Evolutionary conservation across 1,140 invertebrate genomes (phyloP).

Genomic region (Cyclina sinensis): DNA sequence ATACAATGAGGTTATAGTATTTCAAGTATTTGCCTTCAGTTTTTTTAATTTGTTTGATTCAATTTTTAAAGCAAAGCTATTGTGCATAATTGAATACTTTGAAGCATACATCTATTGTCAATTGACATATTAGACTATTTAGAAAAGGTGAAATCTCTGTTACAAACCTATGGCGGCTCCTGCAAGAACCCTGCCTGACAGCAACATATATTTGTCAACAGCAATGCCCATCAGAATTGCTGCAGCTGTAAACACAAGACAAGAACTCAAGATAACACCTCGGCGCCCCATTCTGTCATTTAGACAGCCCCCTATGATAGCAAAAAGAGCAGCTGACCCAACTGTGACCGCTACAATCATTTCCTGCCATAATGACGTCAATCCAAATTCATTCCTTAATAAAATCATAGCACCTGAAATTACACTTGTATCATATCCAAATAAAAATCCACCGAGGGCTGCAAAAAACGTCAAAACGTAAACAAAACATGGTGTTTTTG

Average conservation of each 20-base stretch:
- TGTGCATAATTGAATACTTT: too few species aligned
- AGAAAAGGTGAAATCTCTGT: too few species aligned
- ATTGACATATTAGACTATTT: too few species aligned
- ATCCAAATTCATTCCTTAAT: slow-evolving; percentile 85
- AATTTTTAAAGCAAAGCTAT: too few species aligned
- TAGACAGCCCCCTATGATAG: slow-evolving; percentile 88
- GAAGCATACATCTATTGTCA: too few species aligned
- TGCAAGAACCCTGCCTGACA: slow-evolving; percentile 89
- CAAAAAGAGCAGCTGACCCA: slow-evolving; percentile 88
- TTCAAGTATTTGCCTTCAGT: too few species aligned
- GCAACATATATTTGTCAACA: slow-evolving; percentile 86
- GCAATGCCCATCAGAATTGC: slow-evolving; percentile 88
- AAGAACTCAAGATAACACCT: slow-evolving; percentile 88
- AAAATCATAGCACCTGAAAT: slow-evolving; percentile 90
- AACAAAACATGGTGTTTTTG: slow-evolving; percentile 82
- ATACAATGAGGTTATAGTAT: too few species aligned
- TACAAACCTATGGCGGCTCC: slow-evolving; percentile 89
- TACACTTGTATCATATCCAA: slow-evolving; percentile 91
- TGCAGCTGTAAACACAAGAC: slow-evolving; percentile 88
- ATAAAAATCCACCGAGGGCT: slow-evolving; percentile 89
- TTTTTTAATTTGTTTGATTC: too few species aligned
- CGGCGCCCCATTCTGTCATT: slow-evolving; percentile 88
- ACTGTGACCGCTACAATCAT: slow-evolving; percentile 87
- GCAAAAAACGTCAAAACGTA: slow-evolving; percentile 85
- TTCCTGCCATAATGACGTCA: slow-evolving; percentile 88